These are phyloP conservation scores for Tetropium fuscum DNA, from an alignment of 2,888 invertebrate genomes.

Conservation along the genomic window DNA sequence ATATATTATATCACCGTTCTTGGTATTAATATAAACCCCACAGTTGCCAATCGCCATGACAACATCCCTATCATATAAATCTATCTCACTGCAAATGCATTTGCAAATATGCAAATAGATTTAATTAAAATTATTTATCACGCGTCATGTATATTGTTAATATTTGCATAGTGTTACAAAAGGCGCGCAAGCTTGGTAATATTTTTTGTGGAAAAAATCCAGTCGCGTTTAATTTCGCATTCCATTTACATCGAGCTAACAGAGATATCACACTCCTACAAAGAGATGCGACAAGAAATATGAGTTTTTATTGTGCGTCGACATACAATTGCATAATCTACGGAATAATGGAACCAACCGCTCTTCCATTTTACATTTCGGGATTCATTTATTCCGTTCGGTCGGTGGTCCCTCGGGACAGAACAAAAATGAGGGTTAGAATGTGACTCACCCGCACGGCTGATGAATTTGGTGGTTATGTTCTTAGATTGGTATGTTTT, in stretches of 20 bases:
- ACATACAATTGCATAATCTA: conserved; percentile 65
- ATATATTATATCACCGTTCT: too few species aligned
- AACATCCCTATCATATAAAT: conserved; percentile 16
- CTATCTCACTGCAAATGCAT: conserved; percentile 37
- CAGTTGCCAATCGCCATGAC: not conserved
- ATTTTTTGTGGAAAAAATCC: conserved; percentile 30
- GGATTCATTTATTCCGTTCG: conserved; percentile 62
- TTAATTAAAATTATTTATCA: conserved; percentile 41
- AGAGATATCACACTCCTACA: conserved; percentile 62
- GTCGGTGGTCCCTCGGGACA: conserved; percentile 42
- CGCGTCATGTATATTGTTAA: conserved; percentile 26
- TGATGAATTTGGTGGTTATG: conserved; percentile 37
- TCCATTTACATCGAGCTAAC: conserved; percentile 54
- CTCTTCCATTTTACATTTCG: conserved; percentile 63
- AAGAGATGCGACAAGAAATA: conserved; percentile 61
- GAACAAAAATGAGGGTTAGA: conserved; percentile 45
- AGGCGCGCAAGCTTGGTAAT: conserved; percentile 26
- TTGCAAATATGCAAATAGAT: conserved; percentile 44
- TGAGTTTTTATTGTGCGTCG: conserved; percentile 63
- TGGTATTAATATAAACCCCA: too few species aligned
- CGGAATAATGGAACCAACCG: conserved; percentile 59
- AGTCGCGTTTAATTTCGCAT: conserved; percentile 44
- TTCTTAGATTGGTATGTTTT: conserved; percentile 52
- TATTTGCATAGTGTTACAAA: conserved; percentile 25
- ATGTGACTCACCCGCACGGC: conserved; percentile 35